These are phyloP conservation scores for Allobates femoralis DNA, from an alignment of 2,797 vertebrate species.

Conservation along the genomic window DNA sequence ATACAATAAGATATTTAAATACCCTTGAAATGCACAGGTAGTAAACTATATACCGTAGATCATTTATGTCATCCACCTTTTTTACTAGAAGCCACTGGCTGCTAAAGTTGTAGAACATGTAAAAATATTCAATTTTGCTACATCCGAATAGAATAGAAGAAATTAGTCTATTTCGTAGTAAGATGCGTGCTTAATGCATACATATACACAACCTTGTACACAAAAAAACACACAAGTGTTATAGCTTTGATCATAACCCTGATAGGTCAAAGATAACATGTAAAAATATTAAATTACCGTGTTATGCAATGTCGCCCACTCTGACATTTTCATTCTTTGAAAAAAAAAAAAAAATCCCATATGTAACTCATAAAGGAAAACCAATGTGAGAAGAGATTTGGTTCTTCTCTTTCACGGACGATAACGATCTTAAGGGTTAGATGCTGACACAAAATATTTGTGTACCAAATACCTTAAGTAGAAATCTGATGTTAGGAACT, in stretches of 20 bases:
- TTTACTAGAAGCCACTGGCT: too few relatives aligned
- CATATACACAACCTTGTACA: conserved; percentile 59
- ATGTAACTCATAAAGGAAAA: conserved; percentile 70
- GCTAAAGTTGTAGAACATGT: conserved; percentile 8
- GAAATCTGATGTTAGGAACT: conserved; percentile 75
- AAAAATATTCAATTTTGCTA: background rate
- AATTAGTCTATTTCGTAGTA: background rate
- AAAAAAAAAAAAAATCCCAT: conserved; percentile 68
- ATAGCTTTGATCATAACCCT: conserved; percentile 63
- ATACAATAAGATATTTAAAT: too few relatives aligned
- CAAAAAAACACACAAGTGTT: conserved; percentile 63
- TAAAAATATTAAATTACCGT: conserved; percentile 67
- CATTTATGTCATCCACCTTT: too few relatives aligned
- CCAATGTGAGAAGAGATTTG: conserved; percentile 62
- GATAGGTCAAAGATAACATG: conserved; percentile 72
- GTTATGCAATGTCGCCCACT: conserved; percentile 72
- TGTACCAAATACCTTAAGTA: conserved; percentile 66
- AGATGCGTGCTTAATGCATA: background rate
- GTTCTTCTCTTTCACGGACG: conserved; percentile 65
- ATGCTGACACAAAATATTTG: conserved; percentile 70
- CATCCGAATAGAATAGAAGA: background rate
- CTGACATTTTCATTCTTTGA: conserved; percentile 76
- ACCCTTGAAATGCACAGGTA: too few relatives aligned
- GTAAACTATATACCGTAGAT: background rate
- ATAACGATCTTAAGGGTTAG: conserved; percentile 66